phyloP scores from a whole-genome alignment of 2,888 invertebrate species.

The Acrocera orbiculus region DNA sequence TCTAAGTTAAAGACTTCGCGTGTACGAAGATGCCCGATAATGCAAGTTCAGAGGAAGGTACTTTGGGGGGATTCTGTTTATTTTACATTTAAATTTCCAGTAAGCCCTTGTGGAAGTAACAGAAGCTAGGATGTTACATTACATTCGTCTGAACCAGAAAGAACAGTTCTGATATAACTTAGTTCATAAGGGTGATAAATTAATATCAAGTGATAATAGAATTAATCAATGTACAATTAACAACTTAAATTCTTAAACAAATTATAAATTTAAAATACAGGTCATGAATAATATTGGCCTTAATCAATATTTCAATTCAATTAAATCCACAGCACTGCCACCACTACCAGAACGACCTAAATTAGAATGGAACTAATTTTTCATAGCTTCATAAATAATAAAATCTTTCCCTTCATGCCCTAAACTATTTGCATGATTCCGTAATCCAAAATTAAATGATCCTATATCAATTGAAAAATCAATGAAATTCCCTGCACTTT shows the following conservation, averaged over 20 bases:
- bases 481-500: background rate
- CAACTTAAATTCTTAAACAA: slow-evolving; percentile 58
- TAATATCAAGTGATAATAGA: slow-evolving; percentile 40
- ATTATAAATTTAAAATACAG: slow-evolving; percentile 71
- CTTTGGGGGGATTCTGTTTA: no score
- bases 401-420: slow-evolving; percentile 27
- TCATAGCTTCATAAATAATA: slow-evolving; percentile 26
- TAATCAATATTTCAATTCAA: slow-evolving; percentile 53
- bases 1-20: no score
- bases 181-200: slow-evolving; percentile 47
- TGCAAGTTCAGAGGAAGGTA: no score
- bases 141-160: slow-evolving; percentile 55
- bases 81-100: no score
- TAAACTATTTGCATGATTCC: slow-evolving; percentile 15
- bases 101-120: no score
- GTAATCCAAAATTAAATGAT: slow-evolving; percentile 3
- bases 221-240: slow-evolving; percentile 44
- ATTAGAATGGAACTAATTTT: slow-evolving; percentile 44
- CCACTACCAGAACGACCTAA: slow-evolving; percentile 67
- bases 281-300: slow-evolving; percentile 71
- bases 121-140: slow-evolving; percentile 49
- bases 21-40: no score
- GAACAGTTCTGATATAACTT: slow-evolving; percentile 58
- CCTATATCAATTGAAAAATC: slow-evolving; percentile 1
- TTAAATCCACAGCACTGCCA: slow-evolving; percentile 56